Percentiles rank a stretch among this genome's conserved stretches.
Evolutionary conservation across 2,113 vertebrate genomes (phyloP).

Genomic region (Channa maculata): DNA sequence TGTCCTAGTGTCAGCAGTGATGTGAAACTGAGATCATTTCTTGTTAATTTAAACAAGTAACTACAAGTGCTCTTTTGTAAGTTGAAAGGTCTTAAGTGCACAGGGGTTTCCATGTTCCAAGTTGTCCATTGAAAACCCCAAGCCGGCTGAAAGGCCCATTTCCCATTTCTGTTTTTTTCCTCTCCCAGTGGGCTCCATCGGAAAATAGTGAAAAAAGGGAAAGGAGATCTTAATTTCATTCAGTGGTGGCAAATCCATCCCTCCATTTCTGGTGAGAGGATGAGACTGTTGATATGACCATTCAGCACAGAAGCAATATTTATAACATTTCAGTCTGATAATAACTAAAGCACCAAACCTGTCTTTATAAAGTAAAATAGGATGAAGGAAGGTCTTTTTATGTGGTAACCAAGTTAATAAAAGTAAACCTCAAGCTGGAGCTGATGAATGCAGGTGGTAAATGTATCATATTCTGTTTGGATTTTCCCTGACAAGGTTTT

Average conservation of each 20-base stretch:
- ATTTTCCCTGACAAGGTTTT: conserved; percentile 71
- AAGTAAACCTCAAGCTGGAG: conserved; percentile 34
- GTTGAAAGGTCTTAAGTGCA: conserved; percentile 4
- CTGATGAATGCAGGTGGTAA: conserved; percentile 27
- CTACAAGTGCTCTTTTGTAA: not conserved
- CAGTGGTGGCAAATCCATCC: conserved; percentile 37
- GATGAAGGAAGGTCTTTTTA: conserved; percentile 5
- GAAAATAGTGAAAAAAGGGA: conserved; percentile 71
- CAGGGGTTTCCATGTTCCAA: not conserved
- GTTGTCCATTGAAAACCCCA: conserved; percentile 37
- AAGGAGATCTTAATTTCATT: conserved; percentile 65
- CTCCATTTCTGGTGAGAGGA: conserved; percentile 46
- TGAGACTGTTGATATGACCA: conserved; percentile 13
- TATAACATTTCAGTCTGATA: not conserved
- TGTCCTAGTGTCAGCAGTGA: not conserved
- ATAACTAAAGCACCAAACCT: conserved; percentile 11
- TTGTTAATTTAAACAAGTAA: not conserved
- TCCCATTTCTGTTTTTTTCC: conserved; percentile 58
- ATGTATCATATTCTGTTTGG: conserved; percentile 51
- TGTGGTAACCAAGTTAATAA: conserved; percentile 39
- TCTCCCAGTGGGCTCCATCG: conserved; percentile 62
- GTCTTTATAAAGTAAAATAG: conserved; percentile 1
- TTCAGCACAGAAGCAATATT: conserved; percentile 12
- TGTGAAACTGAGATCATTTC: not conserved
- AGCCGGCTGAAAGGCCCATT: conserved; percentile 44